Conservation (phyloP, 2,113 vertebrate genomes). For the Aleadryas rufinucha region DNA sequence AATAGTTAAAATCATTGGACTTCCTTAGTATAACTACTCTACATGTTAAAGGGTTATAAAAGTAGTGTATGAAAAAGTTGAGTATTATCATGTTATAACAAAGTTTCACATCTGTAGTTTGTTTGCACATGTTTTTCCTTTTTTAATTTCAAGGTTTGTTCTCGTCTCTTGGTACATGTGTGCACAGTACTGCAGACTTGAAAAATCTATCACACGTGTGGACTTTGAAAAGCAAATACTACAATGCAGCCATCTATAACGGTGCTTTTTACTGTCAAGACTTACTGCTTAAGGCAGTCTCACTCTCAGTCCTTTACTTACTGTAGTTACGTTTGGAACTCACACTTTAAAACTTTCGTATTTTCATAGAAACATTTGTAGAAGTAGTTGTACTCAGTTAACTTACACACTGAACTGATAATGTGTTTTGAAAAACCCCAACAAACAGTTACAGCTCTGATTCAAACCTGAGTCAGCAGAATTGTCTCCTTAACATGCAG, state of each 20-base stretch:
- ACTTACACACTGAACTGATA: not conserved
- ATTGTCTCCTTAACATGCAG: not conserved
- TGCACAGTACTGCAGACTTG: not conserved
- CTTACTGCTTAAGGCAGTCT: not conserved
- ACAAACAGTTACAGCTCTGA: not conserved
- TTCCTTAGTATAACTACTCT: not conserved
- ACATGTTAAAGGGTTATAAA: constrained; percentile 10
- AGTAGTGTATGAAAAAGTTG: constrained; percentile 1
- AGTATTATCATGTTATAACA: not conserved
- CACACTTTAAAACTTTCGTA: not conserved
- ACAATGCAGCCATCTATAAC: not conserved
- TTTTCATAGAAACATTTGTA: not conserved
- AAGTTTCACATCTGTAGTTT: constrained; percentile 28
- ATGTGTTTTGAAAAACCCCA: not conserved
- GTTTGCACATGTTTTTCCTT: constrained; percentile 22
- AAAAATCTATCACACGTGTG: constrained; percentile 12
- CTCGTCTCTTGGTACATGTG: not conserved
- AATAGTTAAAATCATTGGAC: not conserved
- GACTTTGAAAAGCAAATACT: not conserved
- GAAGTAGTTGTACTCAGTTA: not conserved
- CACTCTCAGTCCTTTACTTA: not conserved
- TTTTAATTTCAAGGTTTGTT: constrained; percentile 31
- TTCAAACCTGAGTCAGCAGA: not conserved
- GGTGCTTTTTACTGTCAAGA: not conserved
- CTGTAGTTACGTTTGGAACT: not conserved